These are phyloP conservation scores for Gallinago paraguaiae DNA, from an alignment of 2,113 vertebrate genomes.

Conservation along the genomic window DNA sequence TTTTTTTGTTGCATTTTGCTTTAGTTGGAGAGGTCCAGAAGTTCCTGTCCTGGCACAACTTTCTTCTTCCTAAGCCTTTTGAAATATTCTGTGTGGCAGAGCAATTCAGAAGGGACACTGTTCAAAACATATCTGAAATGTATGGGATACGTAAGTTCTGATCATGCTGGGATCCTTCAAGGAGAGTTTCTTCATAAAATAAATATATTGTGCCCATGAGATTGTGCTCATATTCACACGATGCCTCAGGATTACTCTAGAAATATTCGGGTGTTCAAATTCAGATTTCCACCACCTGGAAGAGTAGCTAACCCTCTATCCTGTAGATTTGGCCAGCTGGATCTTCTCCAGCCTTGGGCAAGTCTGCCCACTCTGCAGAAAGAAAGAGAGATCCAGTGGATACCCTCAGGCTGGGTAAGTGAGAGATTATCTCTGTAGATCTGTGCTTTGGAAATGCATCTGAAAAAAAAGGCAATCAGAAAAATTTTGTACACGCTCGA, in stretches of 20 bases:
- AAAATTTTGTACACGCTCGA: accelerated
- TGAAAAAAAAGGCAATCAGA: not conserved
- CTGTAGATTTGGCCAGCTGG: not conserved
- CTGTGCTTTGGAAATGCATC: not conserved
- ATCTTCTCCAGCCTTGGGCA: not conserved
- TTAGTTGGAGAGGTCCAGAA: not conserved
- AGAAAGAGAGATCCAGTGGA: accelerated
- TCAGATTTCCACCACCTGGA: not conserved
- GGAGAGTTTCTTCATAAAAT: not conserved
- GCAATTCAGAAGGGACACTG: not conserved
- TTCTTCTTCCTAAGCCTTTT: not conserved
- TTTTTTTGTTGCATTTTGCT: not conserved
- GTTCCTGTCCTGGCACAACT: not conserved
- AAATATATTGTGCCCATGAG: not conserved
- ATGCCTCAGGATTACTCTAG: accelerated
- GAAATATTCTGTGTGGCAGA: not conserved
- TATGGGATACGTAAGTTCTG: too few relatives aligned
- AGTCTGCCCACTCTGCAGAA: accelerated
- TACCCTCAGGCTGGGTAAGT: not conserved
- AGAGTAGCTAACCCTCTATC: not conserved
- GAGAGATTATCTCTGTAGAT: not conserved
- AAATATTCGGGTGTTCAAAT: not conserved
- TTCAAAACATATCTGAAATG: not conserved
- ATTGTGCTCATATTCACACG: too few relatives aligned
- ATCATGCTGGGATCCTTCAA: not conserved